Percentiles rank a stretch among this genome's conserved stretches.
phyloP scores from a whole-genome alignment of 2,797 vertebrate species.

The Odontamblyopus rebecca region DNA sequence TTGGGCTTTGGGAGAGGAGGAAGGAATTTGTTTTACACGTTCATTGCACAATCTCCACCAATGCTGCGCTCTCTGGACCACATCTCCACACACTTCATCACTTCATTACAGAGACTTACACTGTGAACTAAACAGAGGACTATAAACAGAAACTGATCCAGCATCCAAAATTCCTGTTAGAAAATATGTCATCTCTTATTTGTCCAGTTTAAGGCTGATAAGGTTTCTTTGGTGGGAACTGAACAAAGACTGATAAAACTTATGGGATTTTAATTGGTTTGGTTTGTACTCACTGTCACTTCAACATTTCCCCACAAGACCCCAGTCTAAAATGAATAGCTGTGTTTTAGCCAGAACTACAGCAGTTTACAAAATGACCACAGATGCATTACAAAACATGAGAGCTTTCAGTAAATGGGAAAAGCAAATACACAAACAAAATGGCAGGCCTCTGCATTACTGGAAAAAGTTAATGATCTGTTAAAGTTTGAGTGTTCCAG shows the following conservation, averaged over 20 bases:
- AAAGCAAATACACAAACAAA: not conserved
- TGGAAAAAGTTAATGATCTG: too few relatives aligned
- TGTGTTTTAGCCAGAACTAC: not conserved
- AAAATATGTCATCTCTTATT: not conserved
- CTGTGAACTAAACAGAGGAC: not conserved
- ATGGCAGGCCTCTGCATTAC: not conserved
- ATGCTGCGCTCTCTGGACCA: not conserved
- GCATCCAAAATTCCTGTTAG: not conserved
- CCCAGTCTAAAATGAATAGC: not conserved
- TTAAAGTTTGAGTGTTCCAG: too few relatives aligned
- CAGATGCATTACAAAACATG: not conserved
- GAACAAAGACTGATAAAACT: too few relatives aligned
- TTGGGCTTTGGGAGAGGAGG: conserved; percentile 4
- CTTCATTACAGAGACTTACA: not conserved
- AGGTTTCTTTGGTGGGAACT: not conserved
- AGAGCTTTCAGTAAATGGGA: not conserved
- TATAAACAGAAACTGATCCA: not conserved
- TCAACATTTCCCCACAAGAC: not conserved
- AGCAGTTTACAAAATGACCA: not conserved
- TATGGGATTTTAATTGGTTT: too few relatives aligned
- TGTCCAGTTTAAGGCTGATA: not conserved
- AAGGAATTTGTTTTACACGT: conserved; percentile 3
- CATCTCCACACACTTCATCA: not conserved
- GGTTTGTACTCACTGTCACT: not conserved
- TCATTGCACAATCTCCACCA: conserved; percentile 3